Conservation (phyloP, 1,140 invertebrate genomes). For the Pogonomyrmex barbatus region DNA sequence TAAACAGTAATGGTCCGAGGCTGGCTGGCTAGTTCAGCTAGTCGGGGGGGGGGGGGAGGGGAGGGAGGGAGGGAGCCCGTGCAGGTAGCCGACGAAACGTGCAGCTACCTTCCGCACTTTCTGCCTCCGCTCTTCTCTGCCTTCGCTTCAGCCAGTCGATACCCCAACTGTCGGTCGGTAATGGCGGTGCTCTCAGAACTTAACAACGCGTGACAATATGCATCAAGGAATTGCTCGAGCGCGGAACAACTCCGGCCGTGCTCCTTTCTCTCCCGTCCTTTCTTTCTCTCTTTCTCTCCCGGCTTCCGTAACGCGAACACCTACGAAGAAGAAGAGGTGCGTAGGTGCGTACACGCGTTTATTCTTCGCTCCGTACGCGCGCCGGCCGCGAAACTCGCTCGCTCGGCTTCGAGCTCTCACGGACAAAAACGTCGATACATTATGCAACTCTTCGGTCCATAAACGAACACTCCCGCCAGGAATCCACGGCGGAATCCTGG, state of each 20-base stretch:
- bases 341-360: constrained; percentile 61
- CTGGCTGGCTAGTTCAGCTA: constrained; percentile 25
- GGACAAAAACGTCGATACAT: constrained; percentile 82
- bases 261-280: constrained; percentile 17
- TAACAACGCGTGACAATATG: constrained; percentile 86
- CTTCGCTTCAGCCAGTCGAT: constrained; percentile 62
- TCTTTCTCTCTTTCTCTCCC: constrained; percentile 30
- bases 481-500: constrained; percentile 73
- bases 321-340: constrained; percentile 66
- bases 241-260: constrained; percentile 68
- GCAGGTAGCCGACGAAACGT: constrained; percentile 34
- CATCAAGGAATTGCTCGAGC: constrained; percentile 82
- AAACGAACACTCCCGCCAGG: constrained; percentile 80
- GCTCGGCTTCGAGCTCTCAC: constrained; percentile 68
- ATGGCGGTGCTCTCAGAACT: constrained; percentile 81
- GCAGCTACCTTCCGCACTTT: constrained; percentile 50
- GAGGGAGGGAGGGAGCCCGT: not conserved
- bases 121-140: constrained; percentile 39
- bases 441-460: constrained; percentile 85
- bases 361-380: constrained; percentile 17
- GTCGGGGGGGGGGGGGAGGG: too few relatives aligned
- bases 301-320: constrained; percentile 55
- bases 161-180: constrained; percentile 73
- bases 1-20: constrained; percentile 60
- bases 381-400: constrained; percentile 35